Percentiles rank a stretch among this genome's conserved stretches.
Evolutionary conservation across 2,888 invertebrate genomes (phyloP).

Genomic region (Callyntrura sp.): DNA sequence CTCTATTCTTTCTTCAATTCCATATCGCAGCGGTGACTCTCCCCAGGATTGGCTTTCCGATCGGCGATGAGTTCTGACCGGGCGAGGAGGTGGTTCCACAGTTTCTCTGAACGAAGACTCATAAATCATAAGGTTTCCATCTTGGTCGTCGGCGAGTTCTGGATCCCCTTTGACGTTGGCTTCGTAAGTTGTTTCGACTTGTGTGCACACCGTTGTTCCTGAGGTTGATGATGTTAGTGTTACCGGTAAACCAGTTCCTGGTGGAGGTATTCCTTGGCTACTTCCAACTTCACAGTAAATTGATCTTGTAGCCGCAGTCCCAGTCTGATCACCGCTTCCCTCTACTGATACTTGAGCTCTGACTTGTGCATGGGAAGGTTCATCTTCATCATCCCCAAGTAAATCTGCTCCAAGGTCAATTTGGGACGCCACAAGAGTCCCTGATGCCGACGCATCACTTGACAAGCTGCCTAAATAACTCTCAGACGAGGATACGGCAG

Average conservation of each 20-base stretch:
- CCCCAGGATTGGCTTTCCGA: slow-evolving; percentile 83
- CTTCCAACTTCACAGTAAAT: slow-evolving; percentile 82
- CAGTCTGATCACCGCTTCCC: slow-evolving; percentile 52
- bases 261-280: slow-evolving; percentile 70
- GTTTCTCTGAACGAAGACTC: slow-evolving; percentile 85
- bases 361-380: slow-evolving; percentile 68
- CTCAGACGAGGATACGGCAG: slow-evolving; percentile 81
- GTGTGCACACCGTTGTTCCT: slow-evolving; percentile 83
- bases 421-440: slow-evolving; percentile 96
- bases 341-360: slow-evolving; percentile 72
- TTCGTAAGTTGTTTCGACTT: slow-evolving; percentile 84
- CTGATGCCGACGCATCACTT: slow-evolving; percentile 88
- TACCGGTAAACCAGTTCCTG: slow-evolving; percentile 81
- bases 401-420: slow-evolving; percentile 92
- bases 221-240: slow-evolving; percentile 83
- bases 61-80: slow-evolving; percentile 80
- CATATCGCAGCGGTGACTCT: slow-evolving; percentile 80
- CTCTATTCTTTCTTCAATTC: slow-evolving; percentile 83
- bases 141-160: slow-evolving; percentile 85
- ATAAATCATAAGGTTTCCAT: slow-evolving; percentile 85
- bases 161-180: slow-evolving; percentile 83
- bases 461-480: slow-evolving; percentile 83
- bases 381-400: slow-evolving; percentile 88
- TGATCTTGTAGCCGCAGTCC: slow-evolving; percentile 66
- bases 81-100: slow-evolving; percentile 80